These are phyloP conservation scores for Machimus atricapillus DNA, from an alignment of 2,888 invertebrate species.

Conservation along the genomic window DNA sequence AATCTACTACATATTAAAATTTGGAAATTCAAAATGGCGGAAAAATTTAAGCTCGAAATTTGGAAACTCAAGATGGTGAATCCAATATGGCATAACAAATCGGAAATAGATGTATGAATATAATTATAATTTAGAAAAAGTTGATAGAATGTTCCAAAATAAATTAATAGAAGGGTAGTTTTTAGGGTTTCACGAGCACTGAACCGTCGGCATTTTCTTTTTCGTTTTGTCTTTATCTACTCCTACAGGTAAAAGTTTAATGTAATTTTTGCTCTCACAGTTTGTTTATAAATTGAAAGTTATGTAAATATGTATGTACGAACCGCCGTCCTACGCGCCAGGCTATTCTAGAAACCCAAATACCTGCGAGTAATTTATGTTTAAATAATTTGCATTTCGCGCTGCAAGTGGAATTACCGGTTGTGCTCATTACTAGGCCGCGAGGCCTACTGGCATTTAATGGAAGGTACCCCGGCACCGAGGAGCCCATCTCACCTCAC, in stretches of 20 bases:
- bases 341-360: not conserved
- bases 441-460: not conserved
- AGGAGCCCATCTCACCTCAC: not conserved
- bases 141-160: no score
- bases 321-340: not conserved
- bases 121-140: no score
- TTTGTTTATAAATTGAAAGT: not conserved
- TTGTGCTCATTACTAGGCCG: not conserved
- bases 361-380: not conserved
- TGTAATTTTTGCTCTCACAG: not conserved
- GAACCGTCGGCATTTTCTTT: not conserved
- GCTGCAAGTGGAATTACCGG: not conserved
- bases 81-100: no score
- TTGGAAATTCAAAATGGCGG: no score
- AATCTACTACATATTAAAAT: no score
- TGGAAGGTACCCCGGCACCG: not conserved
- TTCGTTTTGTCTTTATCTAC: not conserved
- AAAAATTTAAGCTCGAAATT: no score
- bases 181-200: not conserved
- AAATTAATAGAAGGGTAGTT: no score
- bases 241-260: not conserved
- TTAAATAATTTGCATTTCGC: not conserved
- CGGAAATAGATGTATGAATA: no score
- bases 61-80: no score
- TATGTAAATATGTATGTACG: not conserved